Conservation (phyloP, 2,888 invertebrate genomes). For the Hypselothyrea guttata region DNA sequence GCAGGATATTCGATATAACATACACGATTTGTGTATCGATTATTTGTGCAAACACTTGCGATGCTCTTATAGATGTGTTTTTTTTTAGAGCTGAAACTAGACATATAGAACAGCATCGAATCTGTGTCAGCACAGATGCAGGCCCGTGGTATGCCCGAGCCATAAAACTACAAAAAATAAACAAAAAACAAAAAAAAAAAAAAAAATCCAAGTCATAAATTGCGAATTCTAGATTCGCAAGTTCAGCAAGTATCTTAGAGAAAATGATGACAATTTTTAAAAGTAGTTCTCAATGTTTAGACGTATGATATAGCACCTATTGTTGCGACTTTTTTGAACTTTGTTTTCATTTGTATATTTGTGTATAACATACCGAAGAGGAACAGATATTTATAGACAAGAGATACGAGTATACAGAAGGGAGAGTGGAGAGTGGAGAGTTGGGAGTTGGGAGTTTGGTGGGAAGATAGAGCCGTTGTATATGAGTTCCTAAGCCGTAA, state of each 20-base stretch:
- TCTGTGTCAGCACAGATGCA: background rate
- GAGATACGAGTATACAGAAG: too few relatives aligned
- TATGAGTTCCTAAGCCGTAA: conserved; percentile 75
- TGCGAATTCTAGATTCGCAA: conserved; percentile 30
- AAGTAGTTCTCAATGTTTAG: conserved; percentile 44
- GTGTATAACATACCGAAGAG: conserved; percentile 36
- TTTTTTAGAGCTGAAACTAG: conserved; percentile 3
- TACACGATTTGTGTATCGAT: background rate
- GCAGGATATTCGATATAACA: background rate
- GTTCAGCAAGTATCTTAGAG: conserved; percentile 20
- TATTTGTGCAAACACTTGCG: conserved; percentile 8
- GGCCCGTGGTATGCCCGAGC: conserved; percentile 62
- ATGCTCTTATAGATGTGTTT: conserved; percentile 28
- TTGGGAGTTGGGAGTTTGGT: background rate
- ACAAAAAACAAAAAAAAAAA: conserved; percentile 15
- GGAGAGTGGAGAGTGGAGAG: background rate
- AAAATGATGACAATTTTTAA: conserved; percentile 26
- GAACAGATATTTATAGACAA: too few relatives aligned
- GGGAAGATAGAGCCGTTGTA: conserved; percentile 64
- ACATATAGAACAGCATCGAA: conserved; percentile 20
- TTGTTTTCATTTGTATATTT: background rate
- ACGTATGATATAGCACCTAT: conserved; percentile 1
- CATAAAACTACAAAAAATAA: conserved; percentile 41
- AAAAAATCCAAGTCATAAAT: background rate
- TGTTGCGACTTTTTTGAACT: background rate